These are phyloP conservation scores for Gymnocypris eckloni DNA, from an alignment of 2,797 vertebrate genomes.

Conservation along the genomic window DNA sequence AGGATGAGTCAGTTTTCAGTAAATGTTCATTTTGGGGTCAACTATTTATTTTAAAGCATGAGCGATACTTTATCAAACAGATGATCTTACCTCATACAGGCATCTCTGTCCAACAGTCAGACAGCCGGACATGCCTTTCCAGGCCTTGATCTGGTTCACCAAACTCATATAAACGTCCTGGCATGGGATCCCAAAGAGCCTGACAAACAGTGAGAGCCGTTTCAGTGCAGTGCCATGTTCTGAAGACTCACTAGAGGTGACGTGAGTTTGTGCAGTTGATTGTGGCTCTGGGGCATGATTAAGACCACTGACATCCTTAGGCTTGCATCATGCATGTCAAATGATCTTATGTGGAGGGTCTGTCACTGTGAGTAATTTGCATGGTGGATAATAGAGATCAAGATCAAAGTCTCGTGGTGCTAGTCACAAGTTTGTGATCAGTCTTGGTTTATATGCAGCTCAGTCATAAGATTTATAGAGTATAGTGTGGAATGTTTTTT, in stretches of 20 bases:
- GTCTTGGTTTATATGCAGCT: constrained; percentile 10
- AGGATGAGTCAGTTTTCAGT: background rate
- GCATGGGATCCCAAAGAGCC: constrained; percentile 59
- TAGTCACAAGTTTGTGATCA: constrained; percentile 14
- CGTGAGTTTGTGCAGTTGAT: background rate
- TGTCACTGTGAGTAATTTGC: background rate
- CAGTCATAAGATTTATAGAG: background rate
- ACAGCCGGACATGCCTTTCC: constrained; percentile 69
- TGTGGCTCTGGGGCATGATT: background rate
- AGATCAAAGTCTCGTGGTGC: background rate
- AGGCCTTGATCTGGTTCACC: constrained; percentile 75
- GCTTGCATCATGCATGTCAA: background rate
- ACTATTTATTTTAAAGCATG: background rate
- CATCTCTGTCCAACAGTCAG: constrained; percentile 58
- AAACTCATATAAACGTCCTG: constrained; percentile 59
- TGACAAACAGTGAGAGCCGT: constrained; percentile 1
- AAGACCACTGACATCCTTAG: background rate
- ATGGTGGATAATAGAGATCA: background rate
- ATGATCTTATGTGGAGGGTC: background rate
- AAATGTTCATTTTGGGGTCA: background rate
- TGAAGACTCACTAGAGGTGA: background rate
- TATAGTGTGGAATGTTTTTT: background rate
- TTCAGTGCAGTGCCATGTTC: background rate
- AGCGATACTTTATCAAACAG: background rate
- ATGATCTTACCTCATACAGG: constrained; percentile 56